Conservation (phyloP, 2,113 vertebrate genomes). For the Malurus melanocephalus region DNA sequence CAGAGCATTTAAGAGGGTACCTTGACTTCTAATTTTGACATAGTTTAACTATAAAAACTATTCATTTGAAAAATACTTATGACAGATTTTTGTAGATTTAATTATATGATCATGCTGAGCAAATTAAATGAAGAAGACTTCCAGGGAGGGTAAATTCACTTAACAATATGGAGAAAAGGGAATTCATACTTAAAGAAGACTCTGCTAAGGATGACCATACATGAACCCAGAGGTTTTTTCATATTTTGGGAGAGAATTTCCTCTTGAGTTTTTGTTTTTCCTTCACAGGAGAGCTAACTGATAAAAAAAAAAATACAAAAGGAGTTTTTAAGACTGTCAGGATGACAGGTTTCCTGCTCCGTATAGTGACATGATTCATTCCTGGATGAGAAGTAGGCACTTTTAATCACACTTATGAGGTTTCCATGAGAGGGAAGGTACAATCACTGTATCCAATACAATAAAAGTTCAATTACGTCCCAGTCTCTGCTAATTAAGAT, state of each 20-base stretch:
- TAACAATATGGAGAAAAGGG: background rate
- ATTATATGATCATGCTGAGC: background rate
- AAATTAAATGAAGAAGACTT: conserved; percentile 42
- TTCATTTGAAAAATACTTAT: background rate
- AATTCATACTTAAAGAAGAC: conserved; percentile 35
- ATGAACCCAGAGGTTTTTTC: background rate
- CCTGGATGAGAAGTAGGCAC: background rate
- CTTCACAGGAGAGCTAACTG: background rate
- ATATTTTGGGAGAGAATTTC: background rate
- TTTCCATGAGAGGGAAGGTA: background rate
- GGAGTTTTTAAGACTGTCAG: background rate
- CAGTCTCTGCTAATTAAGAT: background rate
- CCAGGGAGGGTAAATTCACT: conserved; percentile 36
- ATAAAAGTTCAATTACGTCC: background rate
- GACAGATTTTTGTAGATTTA: conserved; percentile 18
- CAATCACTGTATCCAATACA: background rate
- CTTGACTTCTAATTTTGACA: background rate
- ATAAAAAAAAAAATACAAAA: background rate
- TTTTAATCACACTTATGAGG: background rate
- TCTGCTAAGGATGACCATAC: background rate
- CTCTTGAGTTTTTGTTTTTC: background rate
- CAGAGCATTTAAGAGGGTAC: background rate
- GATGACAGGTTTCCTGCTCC: background rate
- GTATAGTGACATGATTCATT: background rate
- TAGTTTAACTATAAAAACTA: background rate